phyloP scores from a whole-genome alignment of 92 coral and sea anemone genomes.

The Ricordea florida region DNA sequence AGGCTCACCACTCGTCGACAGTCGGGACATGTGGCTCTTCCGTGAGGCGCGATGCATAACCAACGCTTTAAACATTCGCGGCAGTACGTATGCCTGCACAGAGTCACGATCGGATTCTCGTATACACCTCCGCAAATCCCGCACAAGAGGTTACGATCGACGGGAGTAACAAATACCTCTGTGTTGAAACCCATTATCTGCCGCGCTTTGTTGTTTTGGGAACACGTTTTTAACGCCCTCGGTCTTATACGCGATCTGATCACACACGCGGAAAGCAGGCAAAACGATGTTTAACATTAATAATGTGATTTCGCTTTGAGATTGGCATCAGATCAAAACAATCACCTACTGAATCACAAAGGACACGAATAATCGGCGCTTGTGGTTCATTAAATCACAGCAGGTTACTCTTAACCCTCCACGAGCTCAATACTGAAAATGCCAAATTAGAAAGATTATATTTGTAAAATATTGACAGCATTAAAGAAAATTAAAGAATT shows the following conservation, averaged over 20 bases:
- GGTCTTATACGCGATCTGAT: not conserved
- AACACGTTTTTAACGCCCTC: too few species aligned
- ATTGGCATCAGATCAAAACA: not conserved
- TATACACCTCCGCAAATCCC: slow-evolving; percentile 95
- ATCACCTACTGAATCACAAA: not conserved
- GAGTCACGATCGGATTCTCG: slow-evolving; percentile 77
- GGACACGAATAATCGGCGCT: slow-evolving; percentile 12
- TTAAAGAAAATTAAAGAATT: too few species aligned
- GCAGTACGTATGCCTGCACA: slow-evolving; percentile 96
- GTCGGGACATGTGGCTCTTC: slow-evolving; percentile 68
- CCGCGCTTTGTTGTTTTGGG: too few species aligned
- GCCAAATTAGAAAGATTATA: too few species aligned
- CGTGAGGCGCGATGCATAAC: slow-evolving; percentile 53
- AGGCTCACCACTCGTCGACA: slow-evolving; percentile 71
- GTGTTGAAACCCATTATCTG: slow-evolving; percentile 78
- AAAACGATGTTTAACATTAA: not conserved
- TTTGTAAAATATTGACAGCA: too few species aligned
- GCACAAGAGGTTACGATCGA: slow-evolving; percentile 87
- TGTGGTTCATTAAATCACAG: slow-evolving; percentile 40
- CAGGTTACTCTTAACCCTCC: slow-evolving; percentile 39
- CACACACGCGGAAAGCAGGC: not conserved
- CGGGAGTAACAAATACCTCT: slow-evolving; percentile 67
- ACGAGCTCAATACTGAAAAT: too few species aligned
- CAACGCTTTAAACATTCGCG: slow-evolving; percentile 82
- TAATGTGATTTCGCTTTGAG: not conserved